These are phyloP conservation scores for Caenorhabditis doughertyi DNA, from an alignment of 2,888 invertebrate genomes.

Conservation along the genomic window DNA sequence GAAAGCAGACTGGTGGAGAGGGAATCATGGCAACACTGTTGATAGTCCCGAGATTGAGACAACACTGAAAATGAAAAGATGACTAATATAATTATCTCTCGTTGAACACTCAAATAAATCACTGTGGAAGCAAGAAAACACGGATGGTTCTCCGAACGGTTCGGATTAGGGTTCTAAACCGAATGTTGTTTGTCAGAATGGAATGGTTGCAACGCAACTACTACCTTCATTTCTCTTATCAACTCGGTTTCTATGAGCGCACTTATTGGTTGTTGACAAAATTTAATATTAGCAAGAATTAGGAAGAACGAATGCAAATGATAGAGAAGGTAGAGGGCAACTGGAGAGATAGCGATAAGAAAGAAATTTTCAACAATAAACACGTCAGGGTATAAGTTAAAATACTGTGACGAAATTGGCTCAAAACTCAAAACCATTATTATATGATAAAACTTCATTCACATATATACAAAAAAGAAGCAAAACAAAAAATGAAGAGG, in stretches of 20 bases:
- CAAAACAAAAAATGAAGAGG: too few species aligned
- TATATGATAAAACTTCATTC: too few species aligned
- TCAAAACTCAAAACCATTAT: too few species aligned
- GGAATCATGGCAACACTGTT: too few species aligned
- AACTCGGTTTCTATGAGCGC: not conserved
- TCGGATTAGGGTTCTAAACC: not conserved
- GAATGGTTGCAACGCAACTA: not conserved
- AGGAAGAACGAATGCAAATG: not conserved
- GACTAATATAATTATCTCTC: too few species aligned
- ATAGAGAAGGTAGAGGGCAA: not conserved
- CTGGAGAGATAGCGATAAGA: conserved; percentile 7
- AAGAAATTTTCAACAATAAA: too few species aligned
- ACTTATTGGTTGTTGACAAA: not conserved
- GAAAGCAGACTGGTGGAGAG: too few species aligned
- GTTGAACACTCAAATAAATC: not conserved
- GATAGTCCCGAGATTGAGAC: too few species aligned
- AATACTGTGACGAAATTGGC: too few species aligned
- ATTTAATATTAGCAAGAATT: conserved; percentile 34
- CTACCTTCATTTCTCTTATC: not conserved
- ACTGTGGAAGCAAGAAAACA: not conserved
- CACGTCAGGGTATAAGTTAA: too few species aligned
- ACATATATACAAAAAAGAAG: too few species aligned
- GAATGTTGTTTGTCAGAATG: not conserved
- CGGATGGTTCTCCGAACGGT: not conserved
- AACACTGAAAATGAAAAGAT: too few species aligned